Percentiles rank a stretch among this genome's conserved stretches.
Evolutionary conservation across 2,113 vertebrate species (phyloP).

Genomic region (Perognathus longimembris): DNA sequence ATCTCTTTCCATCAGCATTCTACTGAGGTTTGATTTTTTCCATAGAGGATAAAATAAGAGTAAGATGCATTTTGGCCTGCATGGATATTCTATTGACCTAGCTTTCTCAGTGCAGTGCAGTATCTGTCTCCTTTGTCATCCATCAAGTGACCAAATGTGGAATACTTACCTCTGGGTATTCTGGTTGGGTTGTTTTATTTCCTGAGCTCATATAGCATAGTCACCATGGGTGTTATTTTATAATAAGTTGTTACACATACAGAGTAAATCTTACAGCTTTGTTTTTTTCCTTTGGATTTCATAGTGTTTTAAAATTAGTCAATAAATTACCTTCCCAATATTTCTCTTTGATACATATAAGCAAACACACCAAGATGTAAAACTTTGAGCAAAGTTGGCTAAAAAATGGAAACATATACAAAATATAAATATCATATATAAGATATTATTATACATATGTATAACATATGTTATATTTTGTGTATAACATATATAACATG

Average conservation of each 20-base stretch:
- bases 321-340: not conserved
- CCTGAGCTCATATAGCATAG: not conserved
- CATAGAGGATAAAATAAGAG: not conserved
- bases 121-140: not conserved
- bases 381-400: not conserved
- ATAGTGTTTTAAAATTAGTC: not conserved
- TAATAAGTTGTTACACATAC: not conserved
- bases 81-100: not conserved
- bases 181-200: not conserved
- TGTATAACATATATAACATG: too few relatives aligned
- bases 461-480: too few relatives aligned
- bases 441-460: too few relatives aligned
- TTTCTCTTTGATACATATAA: not conserved
- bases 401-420: not conserved
- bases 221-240: not conserved
- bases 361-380: not conserved
- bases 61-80: not conserved
- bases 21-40: not conserved
- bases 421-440: too few relatives aligned
- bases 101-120: not conserved
- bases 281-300: not conserved
- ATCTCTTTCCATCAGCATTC: not conserved
- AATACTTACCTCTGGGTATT: not conserved
- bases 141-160: too few relatives aligned
- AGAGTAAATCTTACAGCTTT: not conserved